phyloP scores from a whole-genome alignment of 1,140 invertebrate genomes.

The Drosophila orosa region DNA sequence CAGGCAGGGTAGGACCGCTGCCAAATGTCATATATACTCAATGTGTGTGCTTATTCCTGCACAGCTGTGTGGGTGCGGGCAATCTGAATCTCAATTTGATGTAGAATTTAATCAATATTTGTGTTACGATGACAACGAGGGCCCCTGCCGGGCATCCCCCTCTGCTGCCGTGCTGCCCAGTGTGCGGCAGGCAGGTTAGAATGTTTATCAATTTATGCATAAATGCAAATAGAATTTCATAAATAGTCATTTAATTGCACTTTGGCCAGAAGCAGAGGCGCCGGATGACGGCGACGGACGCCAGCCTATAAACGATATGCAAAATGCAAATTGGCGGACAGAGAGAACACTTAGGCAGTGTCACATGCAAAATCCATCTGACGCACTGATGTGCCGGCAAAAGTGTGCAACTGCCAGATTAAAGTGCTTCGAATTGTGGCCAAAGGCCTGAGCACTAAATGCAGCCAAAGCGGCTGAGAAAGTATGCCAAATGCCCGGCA shows the following conservation, averaged over 20 bases:
- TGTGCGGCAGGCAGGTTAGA: slow-evolving; percentile 40
- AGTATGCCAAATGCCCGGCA: slow-evolving; percentile 25
- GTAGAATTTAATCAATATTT: slow-evolving; percentile 73
- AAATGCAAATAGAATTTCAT: slow-evolving; percentile 81
- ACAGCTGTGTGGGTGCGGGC: not conserved
- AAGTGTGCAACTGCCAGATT: slow-evolving; percentile 33
- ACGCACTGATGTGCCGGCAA: slow-evolving; percentile 12
- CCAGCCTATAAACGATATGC: slow-evolving; percentile 62
- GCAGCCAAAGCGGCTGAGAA: slow-evolving; percentile 19
- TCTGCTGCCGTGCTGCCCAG: slow-evolving; percentile 1
- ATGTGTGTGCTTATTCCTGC: slow-evolving; percentile 14
- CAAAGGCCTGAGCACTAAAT: slow-evolving; percentile 20
- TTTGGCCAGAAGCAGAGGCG: slow-evolving; percentile 41
- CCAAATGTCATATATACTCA: slow-evolving; percentile 18
- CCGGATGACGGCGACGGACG: not conserved
- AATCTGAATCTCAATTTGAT: slow-evolving; percentile 70
- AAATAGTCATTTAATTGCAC: slow-evolving; percentile 82
- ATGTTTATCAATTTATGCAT: slow-evolving; percentile 79
- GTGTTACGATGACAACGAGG: slow-evolving; percentile 41
- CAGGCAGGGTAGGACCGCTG: slow-evolving; percentile 3
- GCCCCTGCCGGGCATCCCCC: slow-evolving; percentile 14
- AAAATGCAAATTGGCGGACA: slow-evolving; percentile 68
- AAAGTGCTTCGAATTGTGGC: slow-evolving; percentile 18
- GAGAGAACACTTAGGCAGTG: slow-evolving; percentile 49
- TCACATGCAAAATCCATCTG: slow-evolving; percentile 29